Evolutionary conservation across 2,888 invertebrate species (phyloP).

Genomic region (Hypercompe scribonia): DNA sequence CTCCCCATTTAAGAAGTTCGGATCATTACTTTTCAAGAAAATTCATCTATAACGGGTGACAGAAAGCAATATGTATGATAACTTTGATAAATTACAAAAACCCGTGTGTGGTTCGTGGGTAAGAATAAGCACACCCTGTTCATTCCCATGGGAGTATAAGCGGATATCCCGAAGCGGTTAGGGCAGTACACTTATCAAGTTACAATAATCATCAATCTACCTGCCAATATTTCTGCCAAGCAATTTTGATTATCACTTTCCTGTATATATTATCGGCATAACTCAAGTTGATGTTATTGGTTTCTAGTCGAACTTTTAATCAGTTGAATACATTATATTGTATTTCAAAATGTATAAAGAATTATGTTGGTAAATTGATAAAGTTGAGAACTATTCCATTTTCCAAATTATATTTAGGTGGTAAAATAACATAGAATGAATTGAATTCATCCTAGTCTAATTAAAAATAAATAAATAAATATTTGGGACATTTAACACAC

Average conservation of each 20-base stretch:
- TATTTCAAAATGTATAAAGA: neutral
- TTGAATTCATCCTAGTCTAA: neutral
- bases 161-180: slow-evolving; percentile 7
- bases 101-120: slow-evolving; percentile 16
- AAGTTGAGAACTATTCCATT: neutral
- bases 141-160: slow-evolving; percentile 11
- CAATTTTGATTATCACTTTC: neutral
- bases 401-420: neutral
- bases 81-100: slow-evolving; percentile 22
- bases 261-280: neutral
- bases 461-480: no score
- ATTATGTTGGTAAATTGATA: neutral
- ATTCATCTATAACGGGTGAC: slow-evolving; percentile 21
- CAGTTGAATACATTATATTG: neutral
- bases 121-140: slow-evolving; percentile 11
- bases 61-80: slow-evolving; percentile 12
- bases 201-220: slow-evolving; percentile 26
- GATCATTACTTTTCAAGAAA: slow-evolving; percentile 6
- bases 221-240: slow-evolving; percentile 13
- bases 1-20: neutral
- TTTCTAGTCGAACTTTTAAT: neutral
- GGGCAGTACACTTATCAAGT: slow-evolving; percentile 18
- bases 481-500: no score
- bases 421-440: neutral
- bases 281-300: neutral